Percentiles rank a stretch among this genome's conserved stretches.
These are phyloP conservation scores for Odontamblyopus rebecca DNA, from an alignment of 2,797 vertebrate species.

Conservation along the genomic window DNA sequence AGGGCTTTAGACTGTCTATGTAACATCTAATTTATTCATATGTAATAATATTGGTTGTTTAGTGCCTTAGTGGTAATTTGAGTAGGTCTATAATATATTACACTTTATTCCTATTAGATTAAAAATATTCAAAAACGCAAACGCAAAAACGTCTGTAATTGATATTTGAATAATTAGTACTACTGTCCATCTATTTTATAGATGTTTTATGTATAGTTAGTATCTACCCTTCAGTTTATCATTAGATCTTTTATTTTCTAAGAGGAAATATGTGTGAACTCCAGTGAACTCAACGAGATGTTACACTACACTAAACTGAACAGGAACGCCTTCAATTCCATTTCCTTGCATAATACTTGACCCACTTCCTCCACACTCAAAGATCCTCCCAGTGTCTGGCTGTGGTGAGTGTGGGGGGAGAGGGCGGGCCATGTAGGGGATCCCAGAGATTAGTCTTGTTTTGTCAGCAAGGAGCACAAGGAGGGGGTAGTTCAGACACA, in stretches of 20 bases:
- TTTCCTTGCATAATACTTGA: slow-evolving; percentile 23
- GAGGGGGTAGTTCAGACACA: slow-evolving; percentile 35
- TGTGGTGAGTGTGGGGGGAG: slow-evolving; percentile 12
- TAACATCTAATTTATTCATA: no score
- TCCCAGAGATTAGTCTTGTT: slow-evolving; percentile 61
- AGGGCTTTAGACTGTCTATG: no score
- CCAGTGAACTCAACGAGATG: background rate
- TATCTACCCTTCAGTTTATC: background rate
- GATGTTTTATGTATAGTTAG: no score
- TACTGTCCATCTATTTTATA: no score
- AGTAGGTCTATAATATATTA: no score
- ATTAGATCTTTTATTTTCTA: background rate
- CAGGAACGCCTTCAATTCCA: slow-evolving; percentile 29
- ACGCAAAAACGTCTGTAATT: background rate
- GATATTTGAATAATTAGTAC: background rate
- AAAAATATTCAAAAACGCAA: background rate
- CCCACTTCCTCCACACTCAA: slow-evolving; percentile 29
- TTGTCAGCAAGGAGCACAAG: slow-evolving; percentile 45
- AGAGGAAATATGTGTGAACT: background rate
- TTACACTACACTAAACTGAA: background rate
- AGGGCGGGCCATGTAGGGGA: slow-evolving; percentile 8
- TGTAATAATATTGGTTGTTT: no score
- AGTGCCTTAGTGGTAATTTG: background rate
- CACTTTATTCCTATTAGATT: background rate
- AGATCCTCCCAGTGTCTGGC: slow-evolving; percentile 30